These are phyloP conservation scores for Minunthozetes semirufus DNA, from an alignment of 2,888 invertebrate species.

Conservation along the genomic window DNA sequence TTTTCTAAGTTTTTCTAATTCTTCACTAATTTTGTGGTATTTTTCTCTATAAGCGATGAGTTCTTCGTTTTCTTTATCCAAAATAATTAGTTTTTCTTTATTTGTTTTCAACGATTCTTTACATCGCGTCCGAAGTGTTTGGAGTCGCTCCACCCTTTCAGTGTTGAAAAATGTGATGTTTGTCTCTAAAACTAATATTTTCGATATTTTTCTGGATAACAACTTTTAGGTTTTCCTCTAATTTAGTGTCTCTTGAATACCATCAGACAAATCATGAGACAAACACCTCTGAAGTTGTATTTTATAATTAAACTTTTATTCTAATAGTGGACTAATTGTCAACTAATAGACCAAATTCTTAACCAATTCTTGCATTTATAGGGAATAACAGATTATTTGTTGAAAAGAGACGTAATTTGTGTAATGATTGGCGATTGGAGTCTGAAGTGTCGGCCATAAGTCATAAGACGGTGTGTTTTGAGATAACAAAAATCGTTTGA, in stretches of 20 bases:
- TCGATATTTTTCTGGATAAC: conserved; percentile 84
- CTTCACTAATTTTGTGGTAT: conserved; percentile 48
- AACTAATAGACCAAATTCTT: no score
- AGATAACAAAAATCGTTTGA: no score
- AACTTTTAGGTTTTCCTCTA: conserved; percentile 72
- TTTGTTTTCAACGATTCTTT: conserved; percentile 54
- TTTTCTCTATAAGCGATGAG: conserved; percentile 47
- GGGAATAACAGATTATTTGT: no score
- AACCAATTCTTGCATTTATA: no score
- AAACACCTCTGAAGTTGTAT: no score
- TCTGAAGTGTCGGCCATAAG: no score
- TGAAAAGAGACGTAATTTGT: no score
- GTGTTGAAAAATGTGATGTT: conserved; percentile 52
- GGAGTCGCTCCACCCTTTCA: conserved; percentile 51
- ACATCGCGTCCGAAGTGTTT: conserved; percentile 52
- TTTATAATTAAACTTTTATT: no score
- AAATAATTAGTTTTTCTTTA: conserved; percentile 48
- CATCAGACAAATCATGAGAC: no score
- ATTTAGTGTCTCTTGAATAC: conserved; percentile 73
- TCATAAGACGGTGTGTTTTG: no score
- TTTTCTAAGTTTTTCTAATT: conserved; percentile 44
- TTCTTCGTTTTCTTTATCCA: conserved; percentile 43
- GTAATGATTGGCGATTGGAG: no score
- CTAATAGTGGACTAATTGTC: no score
- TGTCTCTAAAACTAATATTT: conserved; percentile 71